phyloP scores from a whole-genome alignment of 1,140 invertebrate species.

The Saccostrea glomerata region DNA sequence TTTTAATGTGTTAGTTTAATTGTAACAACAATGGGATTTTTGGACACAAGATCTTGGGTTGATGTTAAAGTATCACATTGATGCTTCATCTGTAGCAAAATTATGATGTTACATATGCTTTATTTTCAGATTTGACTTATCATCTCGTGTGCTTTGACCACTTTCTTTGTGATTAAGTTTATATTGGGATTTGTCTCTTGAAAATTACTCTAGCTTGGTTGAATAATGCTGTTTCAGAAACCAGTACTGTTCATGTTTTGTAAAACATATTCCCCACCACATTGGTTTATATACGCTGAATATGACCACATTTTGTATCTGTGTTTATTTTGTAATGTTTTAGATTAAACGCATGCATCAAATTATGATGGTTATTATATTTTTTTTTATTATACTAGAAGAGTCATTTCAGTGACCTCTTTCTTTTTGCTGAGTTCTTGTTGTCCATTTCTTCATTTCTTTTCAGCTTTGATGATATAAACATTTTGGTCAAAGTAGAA shows the following conservation, averaged over 20 bases:
- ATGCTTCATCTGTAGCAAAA: no score
- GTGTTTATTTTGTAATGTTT: slow-evolving; percentile 19
- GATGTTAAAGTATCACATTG: no score
- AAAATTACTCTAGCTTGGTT: neutral
- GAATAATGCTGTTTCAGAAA: neutral
- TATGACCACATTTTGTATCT: slow-evolving; percentile 18
- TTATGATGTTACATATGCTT: no score
- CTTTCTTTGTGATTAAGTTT: neutral
- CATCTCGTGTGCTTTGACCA: neutral
- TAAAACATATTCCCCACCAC: neutral
- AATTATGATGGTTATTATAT: neutral
- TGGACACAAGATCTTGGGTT: no score
- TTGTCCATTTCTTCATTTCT: no score
- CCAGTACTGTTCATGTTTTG: neutral
- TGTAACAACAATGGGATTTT: no score
- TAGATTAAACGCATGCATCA: slow-evolving; percentile 17
- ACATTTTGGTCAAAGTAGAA: no score
- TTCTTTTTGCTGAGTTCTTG: no score
- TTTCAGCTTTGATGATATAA: no score
- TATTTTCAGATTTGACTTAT: no score
- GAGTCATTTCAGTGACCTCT: neutral
- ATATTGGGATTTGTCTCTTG: neutral
- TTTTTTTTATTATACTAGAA: no score
- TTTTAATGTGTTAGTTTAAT: no score
- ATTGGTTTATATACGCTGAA: neutral